Evolutionary conservation across 2,113 vertebrate genomes (phyloP).

Genomic region (Caretta caretta): DNA sequence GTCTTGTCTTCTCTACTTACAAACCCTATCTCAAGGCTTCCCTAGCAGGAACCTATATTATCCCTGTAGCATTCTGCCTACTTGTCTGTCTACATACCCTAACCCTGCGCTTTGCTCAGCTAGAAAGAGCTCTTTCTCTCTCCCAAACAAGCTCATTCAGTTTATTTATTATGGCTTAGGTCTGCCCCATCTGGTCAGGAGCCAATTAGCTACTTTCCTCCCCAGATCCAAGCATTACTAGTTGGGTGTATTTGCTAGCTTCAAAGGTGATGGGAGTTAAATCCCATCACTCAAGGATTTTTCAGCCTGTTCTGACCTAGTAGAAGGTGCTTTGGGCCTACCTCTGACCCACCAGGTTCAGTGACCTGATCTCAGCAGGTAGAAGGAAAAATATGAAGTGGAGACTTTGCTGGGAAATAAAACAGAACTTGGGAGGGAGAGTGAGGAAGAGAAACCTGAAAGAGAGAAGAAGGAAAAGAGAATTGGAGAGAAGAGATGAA

Average conservation of each 20-base stretch:
- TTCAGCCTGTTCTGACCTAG: background rate
- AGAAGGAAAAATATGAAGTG: background rate
- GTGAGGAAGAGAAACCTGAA: background rate
- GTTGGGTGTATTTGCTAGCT: background rate
- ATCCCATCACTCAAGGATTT: background rate
- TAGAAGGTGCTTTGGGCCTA: background rate
- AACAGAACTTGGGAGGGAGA: background rate
- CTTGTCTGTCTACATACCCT: no score
- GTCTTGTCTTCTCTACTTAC: background rate
- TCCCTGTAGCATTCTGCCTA: no score
- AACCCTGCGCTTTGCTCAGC: background rate
- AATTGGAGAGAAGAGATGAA: background rate
- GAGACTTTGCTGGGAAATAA: background rate
- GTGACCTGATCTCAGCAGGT: background rate
- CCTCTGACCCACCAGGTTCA: background rate
- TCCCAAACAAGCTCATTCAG: background rate
- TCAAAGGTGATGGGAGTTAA: background rate
- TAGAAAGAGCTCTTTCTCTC: background rate
- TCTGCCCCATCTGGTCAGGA: background rate
- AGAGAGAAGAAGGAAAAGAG: background rate
- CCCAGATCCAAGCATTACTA: background rate
- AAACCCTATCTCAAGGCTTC: background rate
- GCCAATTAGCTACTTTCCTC: background rate
- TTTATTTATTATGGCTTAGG: background rate
- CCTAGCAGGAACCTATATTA: background rate